Percentiles rank a stretch among this genome's conserved stretches.
phyloP scores from a whole-genome alignment of 1,140 invertebrate species.

The Uloborus diversus region DNA sequence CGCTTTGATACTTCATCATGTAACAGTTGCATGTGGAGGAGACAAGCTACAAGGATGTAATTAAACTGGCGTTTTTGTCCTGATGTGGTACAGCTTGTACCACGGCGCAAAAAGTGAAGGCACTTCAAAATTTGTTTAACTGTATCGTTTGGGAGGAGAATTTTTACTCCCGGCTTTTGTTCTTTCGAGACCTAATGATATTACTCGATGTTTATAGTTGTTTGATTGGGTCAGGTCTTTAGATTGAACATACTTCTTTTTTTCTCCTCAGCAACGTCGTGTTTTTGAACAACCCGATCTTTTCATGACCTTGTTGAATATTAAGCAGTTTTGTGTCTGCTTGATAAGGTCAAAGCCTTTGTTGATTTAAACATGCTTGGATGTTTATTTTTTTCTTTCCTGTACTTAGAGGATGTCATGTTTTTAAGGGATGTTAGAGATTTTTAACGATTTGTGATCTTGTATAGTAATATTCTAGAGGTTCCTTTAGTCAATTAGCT shows the following conservation, averaged over 20 bases:
- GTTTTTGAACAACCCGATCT: conserved; percentile 38
- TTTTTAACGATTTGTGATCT: too few species aligned
- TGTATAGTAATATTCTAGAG: too few species aligned
- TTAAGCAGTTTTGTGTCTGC: background rate
- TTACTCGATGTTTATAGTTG: background rate
- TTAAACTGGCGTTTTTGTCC: conserved; percentile 28
- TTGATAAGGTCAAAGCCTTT: too few species aligned
- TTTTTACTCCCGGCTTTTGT: conserved; percentile 14
- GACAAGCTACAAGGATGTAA: conserved; percentile 11
- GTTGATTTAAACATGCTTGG: too few species aligned
- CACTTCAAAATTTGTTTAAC: conserved; percentile 55
- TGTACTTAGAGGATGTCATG: too few species aligned
- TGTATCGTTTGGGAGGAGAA: background rate
- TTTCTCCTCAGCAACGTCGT: background rate
- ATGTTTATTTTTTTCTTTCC: too few species aligned
- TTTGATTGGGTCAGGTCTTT: conserved; percentile 35
- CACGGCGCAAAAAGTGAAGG: conserved; percentile 40
- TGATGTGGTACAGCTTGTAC: conserved; percentile 20
- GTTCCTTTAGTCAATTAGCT: too few species aligned
- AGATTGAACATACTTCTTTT: conserved; percentile 22
- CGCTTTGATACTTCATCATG: conserved; percentile 50
- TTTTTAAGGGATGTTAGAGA: too few species aligned
- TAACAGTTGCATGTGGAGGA: conserved; percentile 13
- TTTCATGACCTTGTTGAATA: conserved; percentile 1
- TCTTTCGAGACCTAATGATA: conserved; percentile 36